Evolutionary conservation across 2,888 invertebrate genomes (phyloP).

Genomic region (Drosophila anomalipes): DNA sequence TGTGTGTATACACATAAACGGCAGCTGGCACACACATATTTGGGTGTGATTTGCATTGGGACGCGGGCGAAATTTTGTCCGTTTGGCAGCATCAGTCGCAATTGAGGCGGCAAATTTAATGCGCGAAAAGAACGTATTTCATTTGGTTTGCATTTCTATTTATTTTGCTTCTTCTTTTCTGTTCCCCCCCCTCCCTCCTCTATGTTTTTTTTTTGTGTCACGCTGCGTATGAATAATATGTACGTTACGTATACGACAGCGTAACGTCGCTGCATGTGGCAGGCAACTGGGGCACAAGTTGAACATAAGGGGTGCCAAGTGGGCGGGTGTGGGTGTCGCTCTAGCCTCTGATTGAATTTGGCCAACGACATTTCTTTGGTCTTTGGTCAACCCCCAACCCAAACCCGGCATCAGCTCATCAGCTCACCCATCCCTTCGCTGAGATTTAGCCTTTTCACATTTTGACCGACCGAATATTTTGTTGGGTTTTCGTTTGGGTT

Average conservation of each 20-base stretch:
- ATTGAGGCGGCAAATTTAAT: slow-evolving; percentile 75
- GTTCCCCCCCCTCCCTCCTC: too few relatives aligned
- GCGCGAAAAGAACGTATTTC: slow-evolving; percentile 67
- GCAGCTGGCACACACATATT: slow-evolving; percentile 10
- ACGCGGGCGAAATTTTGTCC: slow-evolving; percentile 37
- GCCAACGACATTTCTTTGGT: slow-evolving; percentile 25
- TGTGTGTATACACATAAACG: background rate
- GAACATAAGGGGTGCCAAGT: slow-evolving; percentile 4
- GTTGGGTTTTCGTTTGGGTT: background rate
- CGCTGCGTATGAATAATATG: slow-evolving; percentile 78
- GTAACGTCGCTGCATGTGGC: slow-evolving; percentile 60
- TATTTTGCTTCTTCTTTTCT: background rate
- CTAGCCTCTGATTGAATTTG: slow-evolving; percentile 50
- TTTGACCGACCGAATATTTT: slow-evolving; percentile 7
- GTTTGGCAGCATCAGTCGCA: slow-evolving; percentile 55
- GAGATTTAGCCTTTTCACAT: slow-evolving; percentile 2
- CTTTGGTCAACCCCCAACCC: slow-evolving; percentile 4
- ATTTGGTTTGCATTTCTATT: slow-evolving; percentile 49
- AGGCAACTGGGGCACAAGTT: slow-evolving; percentile 27
- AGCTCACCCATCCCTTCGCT: background rate
- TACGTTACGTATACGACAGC: slow-evolving; percentile 66
- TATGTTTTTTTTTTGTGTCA: slow-evolving; percentile 49
- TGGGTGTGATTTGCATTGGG: slow-evolving; percentile 54
- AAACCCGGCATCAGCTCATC: background rate
- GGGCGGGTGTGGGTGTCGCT: slow-evolving; percentile 2